Evolutionary conservation across 2,797 vertebrate genomes (phyloP).

Genomic region (Hozukius guyotensis): DNA sequence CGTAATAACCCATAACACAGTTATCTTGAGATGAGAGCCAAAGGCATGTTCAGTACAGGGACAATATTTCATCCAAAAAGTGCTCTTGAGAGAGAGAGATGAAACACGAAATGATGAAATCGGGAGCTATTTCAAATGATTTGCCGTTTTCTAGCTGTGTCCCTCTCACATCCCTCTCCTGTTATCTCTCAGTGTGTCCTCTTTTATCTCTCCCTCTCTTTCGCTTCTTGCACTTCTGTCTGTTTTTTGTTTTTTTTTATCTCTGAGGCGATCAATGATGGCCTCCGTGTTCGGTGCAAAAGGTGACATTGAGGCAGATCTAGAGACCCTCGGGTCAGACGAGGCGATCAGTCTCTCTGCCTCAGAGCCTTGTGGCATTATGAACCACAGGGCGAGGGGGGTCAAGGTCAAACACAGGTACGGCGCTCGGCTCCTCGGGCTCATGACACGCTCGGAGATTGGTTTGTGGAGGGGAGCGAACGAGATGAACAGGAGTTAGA

Average conservation of each 20-base stretch:
- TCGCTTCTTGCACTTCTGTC: conserved; percentile 15
- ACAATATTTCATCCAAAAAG: conserved; percentile 26
- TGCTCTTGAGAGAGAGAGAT: conserved; percentile 34
- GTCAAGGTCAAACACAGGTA: conserved; percentile 45
- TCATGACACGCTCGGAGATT: conserved; percentile 25
- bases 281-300: conserved; percentile 36
- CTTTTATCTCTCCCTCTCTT: conserved; percentile 33
- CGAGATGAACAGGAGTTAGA: neutral
- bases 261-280: conserved; percentile 40
- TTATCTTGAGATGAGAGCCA: conserved; percentile 33
- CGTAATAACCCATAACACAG: conserved; percentile 22
- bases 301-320: conserved; percentile 47
- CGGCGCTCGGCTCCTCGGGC: neutral
- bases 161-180: conserved; percentile 9
- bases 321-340: conserved; percentile 18
- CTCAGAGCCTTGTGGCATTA: neutral
- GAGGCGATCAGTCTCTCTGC: conserved; percentile 23
- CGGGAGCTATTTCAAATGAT: conserved; percentile 41
- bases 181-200: conserved; percentile 32
- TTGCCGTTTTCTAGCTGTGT: conserved; percentile 5
- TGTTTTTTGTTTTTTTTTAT: conserved; percentile 49
- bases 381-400: neutral
- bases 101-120: conserved; percentile 46
- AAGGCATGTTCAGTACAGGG: neutral
- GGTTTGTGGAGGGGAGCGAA: conserved; percentile 5